Percentiles rank a stretch among this genome's conserved stretches.
phyloP scores from a whole-genome alignment of 2,888 invertebrate species.

The Thera obeliscata region DNA sequence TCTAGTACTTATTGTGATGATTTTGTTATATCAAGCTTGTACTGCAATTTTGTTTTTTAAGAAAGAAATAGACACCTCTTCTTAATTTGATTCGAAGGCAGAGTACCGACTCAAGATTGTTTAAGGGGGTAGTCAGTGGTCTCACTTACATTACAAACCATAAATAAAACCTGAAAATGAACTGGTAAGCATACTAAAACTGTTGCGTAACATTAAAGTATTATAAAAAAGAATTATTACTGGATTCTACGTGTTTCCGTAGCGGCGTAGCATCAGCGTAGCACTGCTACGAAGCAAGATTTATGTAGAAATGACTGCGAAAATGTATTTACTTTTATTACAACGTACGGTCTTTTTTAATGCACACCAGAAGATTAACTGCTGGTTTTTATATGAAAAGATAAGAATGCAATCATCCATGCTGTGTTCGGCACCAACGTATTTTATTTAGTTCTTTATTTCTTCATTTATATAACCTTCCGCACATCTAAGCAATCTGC shows the following conservation, averaged over 20 bases:
- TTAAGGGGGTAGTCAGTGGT: neutral
- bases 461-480: no score
- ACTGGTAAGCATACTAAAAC: constrained; percentile 12
- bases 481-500: no score
- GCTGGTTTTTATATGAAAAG: no score
- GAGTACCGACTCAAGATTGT: no score
- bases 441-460: no score
- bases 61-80: no score
- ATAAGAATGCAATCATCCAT: no score
- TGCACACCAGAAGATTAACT: constrained; percentile 1
- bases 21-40: neutral
- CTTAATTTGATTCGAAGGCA: no score
- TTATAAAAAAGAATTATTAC: constrained; percentile 33
- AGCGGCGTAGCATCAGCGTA: constrained; percentile 33
- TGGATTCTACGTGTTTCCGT: constrained; percentile 44
- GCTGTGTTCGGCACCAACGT: no score
- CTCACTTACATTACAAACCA: neutral
- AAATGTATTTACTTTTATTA: constrained; percentile 13
- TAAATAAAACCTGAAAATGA: neutral
- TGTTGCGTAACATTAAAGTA: constrained; percentile 2
- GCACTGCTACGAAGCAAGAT: constrained; percentile 44
- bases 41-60: no score
- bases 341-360: constrained; percentile 3
- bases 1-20: constrained; percentile 3
- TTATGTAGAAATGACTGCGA: constrained; percentile 41